A percentile compares a stretch with the other conserved stretches of the same genome.
phyloP scores from a whole-genome alignment of 2,797 vertebrate genomes.

The Astyanax mexicanus region DNA sequence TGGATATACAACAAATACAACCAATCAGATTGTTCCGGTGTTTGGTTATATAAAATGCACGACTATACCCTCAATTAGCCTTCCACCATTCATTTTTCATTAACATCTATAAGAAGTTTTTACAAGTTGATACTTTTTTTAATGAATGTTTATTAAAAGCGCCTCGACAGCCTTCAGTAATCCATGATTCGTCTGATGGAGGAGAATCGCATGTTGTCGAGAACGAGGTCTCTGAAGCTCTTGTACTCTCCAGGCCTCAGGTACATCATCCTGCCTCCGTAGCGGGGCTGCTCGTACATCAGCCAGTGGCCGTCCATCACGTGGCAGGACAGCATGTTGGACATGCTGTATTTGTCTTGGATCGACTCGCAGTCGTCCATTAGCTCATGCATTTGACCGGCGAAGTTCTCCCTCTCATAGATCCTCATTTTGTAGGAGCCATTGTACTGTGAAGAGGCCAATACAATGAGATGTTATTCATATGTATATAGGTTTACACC shows the following conservation, averaged over 20 bases:
- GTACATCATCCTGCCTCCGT: conserved; percentile 68
- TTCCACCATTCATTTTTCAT: neutral
- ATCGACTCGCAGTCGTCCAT: conserved; percentile 65
- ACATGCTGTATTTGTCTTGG: conserved; percentile 60
- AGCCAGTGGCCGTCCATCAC: conserved; percentile 76
- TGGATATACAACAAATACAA: too few species aligned
- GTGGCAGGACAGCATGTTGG: conserved; percentile 68
- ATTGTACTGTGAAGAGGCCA: conserved; percentile 33
- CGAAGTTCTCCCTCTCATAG: conserved; percentile 66
- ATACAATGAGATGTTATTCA: neutral
- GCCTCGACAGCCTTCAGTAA: neutral
- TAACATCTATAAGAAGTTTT: neutral
- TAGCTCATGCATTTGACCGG: conserved; percentile 62
- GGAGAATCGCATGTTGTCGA: conserved; percentile 49
- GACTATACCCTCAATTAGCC: neutral
- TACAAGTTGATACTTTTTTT: neutral
- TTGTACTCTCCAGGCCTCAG: conserved; percentile 71
- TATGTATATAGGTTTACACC: neutral
- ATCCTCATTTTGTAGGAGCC: conserved; percentile 69
- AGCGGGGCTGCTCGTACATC: conserved; percentile 70
- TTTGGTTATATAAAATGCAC: neutral
- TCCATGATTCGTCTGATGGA: conserved; percentile 53
- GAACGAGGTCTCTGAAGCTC: conserved; percentile 62
- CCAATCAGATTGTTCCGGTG: neutral
- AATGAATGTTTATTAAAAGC: neutral